Base-by-base conservation (phyloP, 35 echinoderm and acorn worm species). In the Ophioderma brevispina region DNA sequence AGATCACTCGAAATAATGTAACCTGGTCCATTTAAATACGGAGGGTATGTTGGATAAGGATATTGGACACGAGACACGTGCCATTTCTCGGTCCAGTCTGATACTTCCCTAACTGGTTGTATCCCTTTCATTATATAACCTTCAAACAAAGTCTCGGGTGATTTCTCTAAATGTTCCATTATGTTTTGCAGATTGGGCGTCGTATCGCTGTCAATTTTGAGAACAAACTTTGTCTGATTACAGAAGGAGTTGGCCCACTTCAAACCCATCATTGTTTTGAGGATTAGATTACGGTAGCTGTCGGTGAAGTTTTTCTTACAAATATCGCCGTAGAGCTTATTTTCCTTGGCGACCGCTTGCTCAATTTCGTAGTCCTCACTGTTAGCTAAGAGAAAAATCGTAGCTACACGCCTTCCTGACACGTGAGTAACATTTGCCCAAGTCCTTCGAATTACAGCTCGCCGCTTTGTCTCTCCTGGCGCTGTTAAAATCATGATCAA, bases 1-100 rank as follows among this genome's bases (percentile, higher is more conserved):
- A 91, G 37, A 46, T 98, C 96, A 13, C 55, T 84, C 28, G 96
- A 98, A 64, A 98, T 95, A 42, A 98, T 21, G 79, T 95, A 94
- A 0, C 76, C 82, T 46, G 88, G 87, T 40, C 96, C 96, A 32
- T 87, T 82, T 11, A 81, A 50, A 76, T 92, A 98, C 17, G 96
- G 96, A 13, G 96, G 96, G 80, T 95, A 98, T 17, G 76, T 36
- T 25, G 75, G 35, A 34, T 85, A 38, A 0, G 90, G 90, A 59
- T 95, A 98, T 6, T 80, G 19, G 3, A 82, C 34, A 8, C 63
- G 40, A 5, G 96, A 80, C 10, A 88, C 92, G 55, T 92, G 93
- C 87, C 93, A 95, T 64, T 95, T 95, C n/a, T n/a, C n/a, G 39
- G 84, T 95, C 8, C 80, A 63, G 23, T 28, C 43, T 21, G 8